Evolutionary conservation across 1,140 invertebrate species (phyloP).

Genomic region (Rhizoglyphus robini): DNA sequence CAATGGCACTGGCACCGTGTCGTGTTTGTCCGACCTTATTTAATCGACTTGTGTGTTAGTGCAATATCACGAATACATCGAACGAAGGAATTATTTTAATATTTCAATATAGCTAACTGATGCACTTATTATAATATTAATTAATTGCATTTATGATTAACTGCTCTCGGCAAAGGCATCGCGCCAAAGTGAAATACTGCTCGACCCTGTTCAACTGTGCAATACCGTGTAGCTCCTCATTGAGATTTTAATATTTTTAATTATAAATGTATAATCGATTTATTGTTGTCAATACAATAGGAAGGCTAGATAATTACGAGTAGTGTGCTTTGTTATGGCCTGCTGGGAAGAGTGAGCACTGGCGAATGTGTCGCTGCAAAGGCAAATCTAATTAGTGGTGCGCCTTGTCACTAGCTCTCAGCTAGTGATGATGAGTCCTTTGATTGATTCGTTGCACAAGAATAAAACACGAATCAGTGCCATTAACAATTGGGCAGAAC

Average conservation of each 20-base stretch:
- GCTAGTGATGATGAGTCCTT: too few relatives aligned
- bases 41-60: background rate
- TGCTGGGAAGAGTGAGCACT: too few relatives aligned
- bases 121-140: slow-evolving; percentile 1
- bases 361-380: too few relatives aligned
- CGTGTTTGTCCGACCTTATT: slow-evolving; percentile 8
- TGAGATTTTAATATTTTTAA: slow-evolving; percentile 1
- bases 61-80: background rate
- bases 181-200: too few relatives aligned
- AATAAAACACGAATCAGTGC: too few relatives aligned
- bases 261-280: slow-evolving; percentile 11
- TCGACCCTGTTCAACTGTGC: too few relatives aligned
- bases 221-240: too few relatives aligned
- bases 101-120: too few relatives aligned
- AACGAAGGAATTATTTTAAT: too few relatives aligned
- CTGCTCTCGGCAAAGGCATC: background rate
- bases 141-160: slow-evolving; percentile 5
- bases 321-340: too few relatives aligned
- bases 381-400: slow-evolving; percentile 1
- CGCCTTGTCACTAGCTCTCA: background rate
- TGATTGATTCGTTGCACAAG: background rate
- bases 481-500: background rate
- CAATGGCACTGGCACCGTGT: background rate
- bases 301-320: background rate
- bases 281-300: background rate